Evolutionary conservation across 1,140 invertebrate species (phyloP), one percentile per base, ranked within the genome.

Genomic region (Heliothis subflexa): DNA sequence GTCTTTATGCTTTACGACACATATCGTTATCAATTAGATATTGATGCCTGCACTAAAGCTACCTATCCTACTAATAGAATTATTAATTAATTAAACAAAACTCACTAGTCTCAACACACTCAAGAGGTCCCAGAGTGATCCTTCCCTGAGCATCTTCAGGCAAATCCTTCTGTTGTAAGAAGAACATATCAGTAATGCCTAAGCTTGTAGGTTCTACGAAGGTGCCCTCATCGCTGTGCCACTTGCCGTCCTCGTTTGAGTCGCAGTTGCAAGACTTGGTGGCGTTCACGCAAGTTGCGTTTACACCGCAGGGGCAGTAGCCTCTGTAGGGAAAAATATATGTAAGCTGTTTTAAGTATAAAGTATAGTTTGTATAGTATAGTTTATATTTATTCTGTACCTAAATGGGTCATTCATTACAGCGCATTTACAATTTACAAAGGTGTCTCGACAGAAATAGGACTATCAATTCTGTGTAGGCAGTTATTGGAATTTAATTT

Each of bases 61-160:
- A 33, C 33, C 33, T 4, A 33, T 33, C 33, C 21, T 25, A 25
- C 21, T 25, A 25, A 25, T 2, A 25, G 21, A 25, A 25, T 25
- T 25, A 25, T 25, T 25, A 25, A 49, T 18, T n/a, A 59, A 25
- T 5, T 52, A 16, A 16, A 3, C 13, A n/a, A 28, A 33, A 95
- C 96, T 96, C 95, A 99, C 98, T 98, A 77, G 98, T 98, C 96
- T 99, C 98, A 61, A 99, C 98, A 93, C 98, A 99, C 92, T 98
- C 97, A 64, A 99, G 94, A 12, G 98, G 98, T 5, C 98, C 98
- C 13, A 99, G 93, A 0, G 98, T 98, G 11, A 99, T 97, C 81
- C 98, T 95, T 1, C 97, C 98, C 78, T 97, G 96, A 0, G 98
- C 97, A 89, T 98, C 97, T 79, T 97, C 96, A 72, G 97, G 96